Base-by-base conservation (phyloP, 35 echinoderm and acorn worm species). In the Lytechinus pictus region DNA sequence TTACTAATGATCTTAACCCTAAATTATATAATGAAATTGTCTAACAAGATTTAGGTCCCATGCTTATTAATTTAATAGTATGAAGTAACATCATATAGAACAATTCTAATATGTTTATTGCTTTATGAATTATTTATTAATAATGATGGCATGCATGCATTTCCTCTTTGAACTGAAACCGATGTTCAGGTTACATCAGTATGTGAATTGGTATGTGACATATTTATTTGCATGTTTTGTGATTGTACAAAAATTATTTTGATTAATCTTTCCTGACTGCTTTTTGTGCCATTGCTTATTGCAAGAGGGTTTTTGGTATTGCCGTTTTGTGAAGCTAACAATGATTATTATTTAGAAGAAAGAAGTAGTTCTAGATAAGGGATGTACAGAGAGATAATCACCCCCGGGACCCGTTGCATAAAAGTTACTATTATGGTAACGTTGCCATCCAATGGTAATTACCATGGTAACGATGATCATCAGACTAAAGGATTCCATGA, bases 181-280 rank as follows among this genome's bases (percentile, higher is more conserved):
- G 52, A 44, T 90, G n/a, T 93, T 93, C 54, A 93, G 92, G 92
- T 54, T 93, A 27, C 92, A 93, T 27, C 92, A 93, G 27, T 93
- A 93, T 57, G 27, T 93, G 54, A 33, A 93, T 55, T 93, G 92
- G 92, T 93, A 93, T 93, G 92, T 93, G 53, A 54, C 10, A 93
- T 52, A 90, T 90, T 52, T 90, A 79, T 79, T 79, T 79, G 66
- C 66, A 79, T 79, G 61, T 21, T 71, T 16, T 79, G 66, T 79
- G 66, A n/a, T 24, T 79, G 66, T 24, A 79, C 66, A 79, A 79
- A 4, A 79, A 24, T 79, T 16, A 79, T 24, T 79, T 16, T 79
- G 6, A 24, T 79, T 79, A 19, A 44, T 44, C 33, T 44, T 44
- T 79, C 66, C 6, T 5, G 19, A 79, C 21, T 79, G 66, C 19